Evolutionary conservation across 2,888 invertebrate genomes (phyloP).

Genomic region (Hermodice carunculata): DNA sequence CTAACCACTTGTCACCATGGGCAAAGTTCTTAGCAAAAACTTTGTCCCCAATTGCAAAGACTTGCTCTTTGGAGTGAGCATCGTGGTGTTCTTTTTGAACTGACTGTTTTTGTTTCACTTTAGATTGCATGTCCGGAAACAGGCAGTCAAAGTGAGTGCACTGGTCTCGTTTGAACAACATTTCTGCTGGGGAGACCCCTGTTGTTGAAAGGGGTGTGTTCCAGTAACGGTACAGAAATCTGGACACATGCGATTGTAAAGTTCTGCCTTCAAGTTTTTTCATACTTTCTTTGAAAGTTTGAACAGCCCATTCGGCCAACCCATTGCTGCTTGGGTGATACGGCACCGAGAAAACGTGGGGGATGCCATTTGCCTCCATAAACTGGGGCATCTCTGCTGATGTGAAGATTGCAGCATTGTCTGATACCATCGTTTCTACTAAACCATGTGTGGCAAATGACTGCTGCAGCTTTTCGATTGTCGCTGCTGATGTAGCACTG

Average conservation of each 20-base stretch:
- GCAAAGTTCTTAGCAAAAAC: too few relatives aligned
- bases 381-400: conserved; percentile 38
- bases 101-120: too few relatives aligned
- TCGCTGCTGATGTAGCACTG: neutral
- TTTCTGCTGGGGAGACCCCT: neutral
- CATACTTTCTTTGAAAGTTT: neutral
- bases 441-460: conserved; percentile 37
- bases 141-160: neutral
- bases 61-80: too few relatives aligned
- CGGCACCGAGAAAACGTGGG: conserved; percentile 13
- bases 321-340: conserved; percentile 9
- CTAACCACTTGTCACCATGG: too few relatives aligned
- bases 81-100: too few relatives aligned
- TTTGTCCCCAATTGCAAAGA: too few relatives aligned
- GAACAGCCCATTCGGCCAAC: neutral
- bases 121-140: too few relatives aligned
- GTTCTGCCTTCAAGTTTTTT: neutral
- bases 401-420: conserved; percentile 44
- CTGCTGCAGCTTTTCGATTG: too few relatives aligned
- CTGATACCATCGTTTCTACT: conserved; percentile 38
- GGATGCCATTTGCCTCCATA: conserved; percentile 32
- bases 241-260: neutral
- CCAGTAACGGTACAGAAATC: neutral
- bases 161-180: neutral
- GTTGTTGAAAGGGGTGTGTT: neutral